Base-by-base conservation (phyloP, 2,113 vertebrate species). In the Calcarius ornatus region DNA sequence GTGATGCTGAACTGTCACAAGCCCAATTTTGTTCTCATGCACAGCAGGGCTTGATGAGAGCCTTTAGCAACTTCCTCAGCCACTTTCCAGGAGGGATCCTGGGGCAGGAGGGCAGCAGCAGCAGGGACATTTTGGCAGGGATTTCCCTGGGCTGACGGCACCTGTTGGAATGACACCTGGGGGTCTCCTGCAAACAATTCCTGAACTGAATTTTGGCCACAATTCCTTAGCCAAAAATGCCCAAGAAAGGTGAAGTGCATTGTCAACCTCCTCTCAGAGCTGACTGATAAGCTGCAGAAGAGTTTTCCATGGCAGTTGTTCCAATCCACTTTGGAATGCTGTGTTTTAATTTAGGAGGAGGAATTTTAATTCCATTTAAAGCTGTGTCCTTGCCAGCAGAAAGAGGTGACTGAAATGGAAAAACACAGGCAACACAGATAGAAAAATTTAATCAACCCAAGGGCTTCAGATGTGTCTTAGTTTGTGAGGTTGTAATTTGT, bases 41-140 rank as follows among this genome's bases (percentile, higher is more conserved):
- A 11, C 31, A 43, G 65, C 92, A 65, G 31, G 0, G 16, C 47
- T 35, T 40, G 43, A 88, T 50, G 37, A 89, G 63, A 91, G 8
- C 57, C 37, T 94, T 79, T 10, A 94, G 77, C 65, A 91, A 38
- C 89, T 89, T 48, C 81, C 91, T 81, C 88, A 94, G 65, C 35
- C 43, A 18, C 80, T 88, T 89, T 79, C 11, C 65, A 60, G 54
- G 65, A 71, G 45, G 35, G 56, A 68, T 81, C 37, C 3, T 12
- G 60, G 20, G 68, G 56, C 20, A 54, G 47, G 64, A 45, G 81
- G 45, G 64, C 76, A 88, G 68, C 50, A 47, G 11, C 30, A 22
- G 54, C 20, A 56, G 54, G 47, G n/a, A 45, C 2, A 3, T 42
- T 57, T 40, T 71, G 66, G 66, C 65, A 89, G 88, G 60, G 63